Percentiles rank a stretch among this genome's conserved stretches.
phyloP scores from a whole-genome alignment of 2,888 invertebrate genomes.

The Neria commutata region DNA sequence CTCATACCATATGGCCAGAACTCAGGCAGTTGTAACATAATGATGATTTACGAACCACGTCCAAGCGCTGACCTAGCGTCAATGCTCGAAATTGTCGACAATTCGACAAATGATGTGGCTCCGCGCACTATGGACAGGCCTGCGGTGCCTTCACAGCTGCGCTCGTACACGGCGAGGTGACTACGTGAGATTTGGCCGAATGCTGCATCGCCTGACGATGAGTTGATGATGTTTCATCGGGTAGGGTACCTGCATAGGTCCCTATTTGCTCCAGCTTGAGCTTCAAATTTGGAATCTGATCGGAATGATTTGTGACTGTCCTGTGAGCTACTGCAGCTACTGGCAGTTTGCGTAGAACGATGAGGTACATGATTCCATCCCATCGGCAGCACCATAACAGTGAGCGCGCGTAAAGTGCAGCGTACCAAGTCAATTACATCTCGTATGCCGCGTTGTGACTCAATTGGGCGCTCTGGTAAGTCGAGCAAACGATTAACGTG shows the following conservation, averaged over 20 bases:
- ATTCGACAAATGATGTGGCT: not conserved
- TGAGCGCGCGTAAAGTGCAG: slow-evolving; percentile 18
- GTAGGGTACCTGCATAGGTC: too few relatives aligned
- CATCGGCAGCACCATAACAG: slow-evolving; percentile 22
- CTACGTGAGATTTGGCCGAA: too few relatives aligned
- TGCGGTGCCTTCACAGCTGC: too few relatives aligned
- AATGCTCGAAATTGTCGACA: too few relatives aligned
- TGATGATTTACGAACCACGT: not conserved
- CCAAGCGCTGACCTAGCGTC: slow-evolving; percentile 10
- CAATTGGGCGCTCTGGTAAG: slow-evolving; percentile 1
- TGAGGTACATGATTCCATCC: slow-evolving; percentile 12
- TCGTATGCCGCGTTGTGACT: slow-evolving; percentile 13
- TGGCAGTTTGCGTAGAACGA: slow-evolving; percentile 14
- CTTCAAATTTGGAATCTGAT: too few relatives aligned
- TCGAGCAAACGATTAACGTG: slow-evolving; percentile 21
- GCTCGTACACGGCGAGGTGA: too few relatives aligned
- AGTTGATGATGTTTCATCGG: too few relatives aligned
- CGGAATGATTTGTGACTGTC: too few relatives aligned
- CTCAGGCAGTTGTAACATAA: slow-evolving; percentile 21
- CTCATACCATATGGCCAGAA: slow-evolving; percentile 11
- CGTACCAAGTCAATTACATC: slow-evolving; percentile 18
- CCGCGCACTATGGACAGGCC: slow-evolving; percentile 12
- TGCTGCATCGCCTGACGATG: too few relatives aligned
- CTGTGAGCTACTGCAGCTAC: too few relatives aligned
- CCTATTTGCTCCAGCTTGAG: too few relatives aligned